These are phyloP conservation scores for Drosophila equinoxialis DNA, from an alignment of 1,140 invertebrate genomes.

Conservation along the genomic window DNA sequence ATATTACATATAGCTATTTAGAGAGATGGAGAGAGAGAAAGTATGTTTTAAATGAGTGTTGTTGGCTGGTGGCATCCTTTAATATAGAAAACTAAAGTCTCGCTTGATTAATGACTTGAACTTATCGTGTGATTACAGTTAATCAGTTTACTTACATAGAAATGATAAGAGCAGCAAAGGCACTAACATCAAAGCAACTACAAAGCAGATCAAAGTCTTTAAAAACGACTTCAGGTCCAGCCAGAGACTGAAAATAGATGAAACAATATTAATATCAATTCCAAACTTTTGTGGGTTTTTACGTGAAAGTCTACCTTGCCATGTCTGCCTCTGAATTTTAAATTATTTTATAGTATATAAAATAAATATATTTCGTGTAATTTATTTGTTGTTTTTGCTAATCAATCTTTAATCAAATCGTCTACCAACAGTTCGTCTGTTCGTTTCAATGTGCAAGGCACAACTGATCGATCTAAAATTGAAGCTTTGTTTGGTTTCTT, in stretches of 20 bases:
- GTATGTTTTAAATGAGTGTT: neutral
- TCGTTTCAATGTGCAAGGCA: constrained; percentile 38
- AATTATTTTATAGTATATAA: neutral
- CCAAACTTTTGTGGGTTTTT: neutral
- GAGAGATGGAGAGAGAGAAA: neutral
- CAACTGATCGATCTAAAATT: constrained; percentile 39
- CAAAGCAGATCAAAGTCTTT: constrained; percentile 72
- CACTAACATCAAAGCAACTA: constrained; percentile 68
- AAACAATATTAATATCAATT: neutral
- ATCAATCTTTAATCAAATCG: constrained; percentile 33
- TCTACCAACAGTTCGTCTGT: constrained; percentile 9
- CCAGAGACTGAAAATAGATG: constrained; percentile 49
- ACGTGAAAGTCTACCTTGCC: constrained; percentile 50
- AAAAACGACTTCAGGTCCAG: constrained; percentile 68
- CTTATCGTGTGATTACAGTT: constrained; percentile 13
- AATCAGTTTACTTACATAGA: constrained; percentile 71
- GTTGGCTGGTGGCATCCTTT: constrained; percentile 49
- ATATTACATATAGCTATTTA: neutral
- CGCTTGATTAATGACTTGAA: neutral
- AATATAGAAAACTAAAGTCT: neutral
- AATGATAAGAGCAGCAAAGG: constrained; percentile 72
- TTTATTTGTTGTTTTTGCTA: neutral
- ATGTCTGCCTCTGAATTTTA: constrained; percentile 23
- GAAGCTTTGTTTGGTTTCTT: constrained; percentile 26
- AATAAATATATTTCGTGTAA: neutral